Percentiles rank a stretch among this genome's conserved stretches.
Evolutionary conservation across 92 coral and sea anemone species (phyloP).

Genomic region (Porites divaricata): DNA sequence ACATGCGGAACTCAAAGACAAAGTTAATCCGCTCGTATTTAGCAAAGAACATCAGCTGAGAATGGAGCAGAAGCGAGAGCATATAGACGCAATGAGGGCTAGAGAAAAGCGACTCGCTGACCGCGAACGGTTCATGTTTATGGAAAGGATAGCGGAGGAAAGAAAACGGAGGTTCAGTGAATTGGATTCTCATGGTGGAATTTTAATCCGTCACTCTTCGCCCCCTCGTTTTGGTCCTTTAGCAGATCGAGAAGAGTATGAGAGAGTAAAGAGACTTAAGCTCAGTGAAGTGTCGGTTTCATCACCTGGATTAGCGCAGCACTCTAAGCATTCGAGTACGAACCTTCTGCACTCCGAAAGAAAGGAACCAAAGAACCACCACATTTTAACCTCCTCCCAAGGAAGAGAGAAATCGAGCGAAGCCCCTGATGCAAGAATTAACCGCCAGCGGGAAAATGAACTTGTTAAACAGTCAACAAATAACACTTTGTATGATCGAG

Average conservation of each 20-base stretch:
- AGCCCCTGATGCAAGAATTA: conserved; percentile 23
- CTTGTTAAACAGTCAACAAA: conserved; percentile 41
- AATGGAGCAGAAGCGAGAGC: conserved; percentile 75
- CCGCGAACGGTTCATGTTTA: conserved; percentile 70
- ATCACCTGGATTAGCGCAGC: conserved; percentile 29
- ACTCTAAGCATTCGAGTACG: conserved; percentile 24
- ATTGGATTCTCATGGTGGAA: conserved; percentile 65
- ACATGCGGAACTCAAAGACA: conserved; percentile 90
- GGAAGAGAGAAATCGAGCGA: conserved; percentile 45
- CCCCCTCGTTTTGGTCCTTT: conserved; percentile 63
- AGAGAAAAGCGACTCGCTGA: conserved; percentile 83
- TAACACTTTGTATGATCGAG: conserved; percentile 61
- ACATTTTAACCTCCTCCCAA: conserved; percentile 29
- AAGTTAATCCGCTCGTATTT: conserved; percentile 86
- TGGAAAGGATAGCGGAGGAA: conserved; percentile 80
- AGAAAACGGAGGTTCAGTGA: conserved; percentile 77
- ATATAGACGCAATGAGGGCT: conserved; percentile 79
- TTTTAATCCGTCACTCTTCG: conserved; percentile 62
- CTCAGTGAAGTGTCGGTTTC: conserved; percentile 52
- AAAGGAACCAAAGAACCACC: conserved; percentile 41
- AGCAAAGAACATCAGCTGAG: conserved; percentile 80
- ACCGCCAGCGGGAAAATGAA: conserved; percentile 62
- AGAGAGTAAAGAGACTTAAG: conserved; percentile 77
- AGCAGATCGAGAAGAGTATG: conserved; percentile 77
- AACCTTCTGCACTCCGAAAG: conserved; percentile 49